phyloP scores from a whole-genome alignment of 2,888 invertebrate genomes.

The Cephonodes hylas region DNA sequence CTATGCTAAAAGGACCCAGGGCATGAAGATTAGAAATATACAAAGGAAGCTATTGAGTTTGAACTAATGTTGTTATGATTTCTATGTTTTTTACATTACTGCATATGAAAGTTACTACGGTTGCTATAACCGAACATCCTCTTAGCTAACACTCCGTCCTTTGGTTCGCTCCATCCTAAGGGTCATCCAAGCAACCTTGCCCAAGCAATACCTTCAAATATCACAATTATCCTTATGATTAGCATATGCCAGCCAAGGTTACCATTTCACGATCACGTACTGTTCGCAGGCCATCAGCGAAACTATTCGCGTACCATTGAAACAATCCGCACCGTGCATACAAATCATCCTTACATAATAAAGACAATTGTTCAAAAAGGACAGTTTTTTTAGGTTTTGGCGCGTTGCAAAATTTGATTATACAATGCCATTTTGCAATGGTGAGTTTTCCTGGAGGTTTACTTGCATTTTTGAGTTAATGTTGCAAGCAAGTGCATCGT shows the following conservation, averaged over 20 bases:
- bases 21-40: too few species aligned
- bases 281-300: background rate
- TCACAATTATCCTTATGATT: conserved; percentile 5
- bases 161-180: background rate
- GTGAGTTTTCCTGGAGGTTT: background rate
- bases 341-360: conserved; percentile 2
- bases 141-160: background rate
- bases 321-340: background rate
- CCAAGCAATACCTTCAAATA: background rate
- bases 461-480: background rate
- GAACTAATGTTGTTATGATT: too few species aligned
- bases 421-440: background rate
- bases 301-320: background rate
- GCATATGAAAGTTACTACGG: too few species aligned
- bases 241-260: conserved; percentile 3
- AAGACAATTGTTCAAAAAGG: conserved; percentile 5
- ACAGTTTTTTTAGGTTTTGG: conserved; percentile 1
- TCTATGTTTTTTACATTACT: too few species aligned
- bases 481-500: too few species aligned
- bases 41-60: too few species aligned
- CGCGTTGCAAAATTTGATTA: conserved; percentile 1
- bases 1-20: too few species aligned
- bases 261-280: conserved; percentile 9
- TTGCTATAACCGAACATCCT: too few species aligned
- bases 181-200: background rate